phyloP scores from a whole-genome alignment of 2,113 vertebrate species.

The Tragelaphus buxtoni region DNA sequence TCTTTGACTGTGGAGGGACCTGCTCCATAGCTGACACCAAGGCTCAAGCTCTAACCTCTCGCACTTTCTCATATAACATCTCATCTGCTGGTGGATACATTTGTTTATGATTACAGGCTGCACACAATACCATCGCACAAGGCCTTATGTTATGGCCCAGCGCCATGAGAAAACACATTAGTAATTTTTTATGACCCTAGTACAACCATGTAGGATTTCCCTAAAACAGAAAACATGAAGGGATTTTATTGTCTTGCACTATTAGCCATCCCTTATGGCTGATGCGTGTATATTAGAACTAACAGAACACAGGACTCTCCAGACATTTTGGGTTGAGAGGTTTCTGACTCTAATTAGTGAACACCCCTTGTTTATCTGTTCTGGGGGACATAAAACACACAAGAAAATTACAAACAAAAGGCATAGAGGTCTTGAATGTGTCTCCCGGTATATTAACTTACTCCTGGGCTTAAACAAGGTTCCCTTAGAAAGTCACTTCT shows the following conservation, averaged over 20 bases:
- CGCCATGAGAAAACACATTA: conserved; percentile 85
- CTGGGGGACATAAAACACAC: not conserved
- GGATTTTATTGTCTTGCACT: conserved; percentile 79
- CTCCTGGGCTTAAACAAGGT: not conserved
- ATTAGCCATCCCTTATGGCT: conserved; percentile 76
- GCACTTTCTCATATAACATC: conserved; percentile 82
- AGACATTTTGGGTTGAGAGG: conserved; percentile 72
- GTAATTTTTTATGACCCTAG: conserved; percentile 82
- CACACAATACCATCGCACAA: conserved; percentile 72
- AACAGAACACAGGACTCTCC: conserved; percentile 69
- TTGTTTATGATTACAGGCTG: conserved; percentile 84
- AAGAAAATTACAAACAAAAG: conserved; percentile 35
- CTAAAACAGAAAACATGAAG: conserved; percentile 76
- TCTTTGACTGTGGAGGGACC: conserved; percentile 60
- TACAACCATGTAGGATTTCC: conserved; percentile 78
- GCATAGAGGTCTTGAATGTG: not conserved
- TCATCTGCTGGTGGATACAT: conserved; percentile 81
- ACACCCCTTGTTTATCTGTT: conserved; percentile 60
- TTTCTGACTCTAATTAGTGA: conserved; percentile 72
- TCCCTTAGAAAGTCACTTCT: not conserved
- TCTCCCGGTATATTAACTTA: conserved; percentile 13
- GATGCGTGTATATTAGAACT: conserved; percentile 72
- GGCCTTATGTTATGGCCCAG: conserved; percentile 75
- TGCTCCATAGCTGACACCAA: conserved; percentile 62
- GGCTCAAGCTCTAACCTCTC: conserved; percentile 74